A percentile compares a stretch with the other conserved stretches of the same genome.
Conservation (phyloP, 1,140 invertebrate genomes). For the Himalopsyche phryganea region DNA sequence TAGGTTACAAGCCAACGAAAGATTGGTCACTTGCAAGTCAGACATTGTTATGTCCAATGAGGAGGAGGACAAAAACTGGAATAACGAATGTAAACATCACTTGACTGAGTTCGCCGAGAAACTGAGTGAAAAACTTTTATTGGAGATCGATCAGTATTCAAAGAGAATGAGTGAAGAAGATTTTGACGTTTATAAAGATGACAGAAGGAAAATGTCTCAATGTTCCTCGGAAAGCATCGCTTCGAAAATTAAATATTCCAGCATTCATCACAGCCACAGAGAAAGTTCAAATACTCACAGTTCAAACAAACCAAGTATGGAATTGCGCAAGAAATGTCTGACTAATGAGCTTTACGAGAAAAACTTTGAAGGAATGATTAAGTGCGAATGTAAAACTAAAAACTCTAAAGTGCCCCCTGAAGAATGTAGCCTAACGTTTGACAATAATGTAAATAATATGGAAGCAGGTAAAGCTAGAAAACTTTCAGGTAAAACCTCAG, state of each 20-base stretch:
- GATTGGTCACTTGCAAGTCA: conserved; percentile 50
- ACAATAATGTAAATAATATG: conserved; percentile 34
- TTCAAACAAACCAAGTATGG: conserved; percentile 38
- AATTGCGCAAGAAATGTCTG: background rate
- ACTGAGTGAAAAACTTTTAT: conserved; percentile 66
- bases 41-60: conserved; percentile 51
- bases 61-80: conserved; percentile 54
- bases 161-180: conserved; percentile 52
- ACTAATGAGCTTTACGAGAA: too few species aligned
- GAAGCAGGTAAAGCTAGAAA: conserved; percentile 27
- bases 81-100: conserved; percentile 63
- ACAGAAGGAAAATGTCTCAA: conserved; percentile 35
- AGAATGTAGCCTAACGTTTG: conserved; percentile 4
- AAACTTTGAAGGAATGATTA: conserved; percentile 22
- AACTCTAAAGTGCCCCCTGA: conserved; percentile 34
- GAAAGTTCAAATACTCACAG: conserved; percentile 27
- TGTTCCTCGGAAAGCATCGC: conserved; percentile 27
- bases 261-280: too few species aligned
- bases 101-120: conserved; percentile 76
- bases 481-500: conserved; percentile 22
- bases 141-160: conserved; percentile 69
- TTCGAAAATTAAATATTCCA: too few species aligned
- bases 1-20: conserved; percentile 48
- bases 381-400: conserved; percentile 48
- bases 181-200: conserved; percentile 40